phyloP scores from a whole-genome alignment of 2,797 vertebrate genomes.

The Pseudochromis fuscus region DNA sequence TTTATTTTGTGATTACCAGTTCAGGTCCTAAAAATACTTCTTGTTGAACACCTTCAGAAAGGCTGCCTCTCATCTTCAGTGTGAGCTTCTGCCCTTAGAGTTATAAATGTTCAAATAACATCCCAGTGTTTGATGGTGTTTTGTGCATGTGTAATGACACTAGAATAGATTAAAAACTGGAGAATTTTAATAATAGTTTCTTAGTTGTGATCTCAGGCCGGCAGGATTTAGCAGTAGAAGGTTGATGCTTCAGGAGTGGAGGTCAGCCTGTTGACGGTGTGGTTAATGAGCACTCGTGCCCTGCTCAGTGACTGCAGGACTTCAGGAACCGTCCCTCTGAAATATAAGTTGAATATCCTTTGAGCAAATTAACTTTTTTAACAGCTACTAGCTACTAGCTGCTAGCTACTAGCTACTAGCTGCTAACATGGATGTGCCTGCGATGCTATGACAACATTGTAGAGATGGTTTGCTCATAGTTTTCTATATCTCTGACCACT shows the following conservation, averaged over 20 bases:
- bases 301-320: conserved; percentile 53
- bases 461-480: neutral
- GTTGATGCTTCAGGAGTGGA: conserved; percentile 69
- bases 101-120: conserved; percentile 49
- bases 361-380: neutral
- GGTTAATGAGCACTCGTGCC: conserved; percentile 45
- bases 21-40: conserved; percentile 18
- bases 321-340: conserved; percentile 35
- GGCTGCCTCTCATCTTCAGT: conserved; percentile 17
- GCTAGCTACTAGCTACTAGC: neutral
- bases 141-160: conserved; percentile 12
- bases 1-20: conserved; percentile 4
- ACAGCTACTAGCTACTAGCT: no score
- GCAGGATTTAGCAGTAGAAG: conserved; percentile 53
- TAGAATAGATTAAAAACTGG: conserved; percentile 38
- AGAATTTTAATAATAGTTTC: conserved; percentile 64
- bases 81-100: conserved; percentile 28
- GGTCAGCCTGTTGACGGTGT: conserved; percentile 67
- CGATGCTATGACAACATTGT: neutral
- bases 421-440: neutral
- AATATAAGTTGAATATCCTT: conserved; percentile 10
- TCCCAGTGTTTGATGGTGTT: conserved; percentile 25
- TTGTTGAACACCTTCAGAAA: conserved; percentile 28
- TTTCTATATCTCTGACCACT: neutral
- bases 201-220: conserved; percentile 52